phyloP scores from a whole-genome alignment of 2,797 vertebrate genomes.

The Anniella stebbinsi region DNA sequence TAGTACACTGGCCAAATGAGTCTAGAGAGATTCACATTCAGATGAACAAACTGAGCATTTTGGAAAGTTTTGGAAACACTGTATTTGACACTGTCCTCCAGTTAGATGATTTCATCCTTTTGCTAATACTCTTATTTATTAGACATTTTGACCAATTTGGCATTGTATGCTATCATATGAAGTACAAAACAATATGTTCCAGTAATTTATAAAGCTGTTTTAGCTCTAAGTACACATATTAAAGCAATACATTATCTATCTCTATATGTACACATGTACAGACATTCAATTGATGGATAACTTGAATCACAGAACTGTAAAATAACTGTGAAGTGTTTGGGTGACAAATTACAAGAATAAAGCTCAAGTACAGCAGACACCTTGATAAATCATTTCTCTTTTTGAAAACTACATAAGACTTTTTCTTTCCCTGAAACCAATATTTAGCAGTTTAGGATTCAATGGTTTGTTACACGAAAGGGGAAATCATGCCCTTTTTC shows the following conservation, averaged over 20 bases:
- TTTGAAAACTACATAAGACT: not conserved
- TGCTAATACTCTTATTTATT: not conserved
- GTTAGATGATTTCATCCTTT: not conserved
- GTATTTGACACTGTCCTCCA: not conserved
- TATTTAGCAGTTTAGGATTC: not conserved
- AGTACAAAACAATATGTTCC: not conserved
- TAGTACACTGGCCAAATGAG: not conserved
- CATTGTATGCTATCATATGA: not conserved
- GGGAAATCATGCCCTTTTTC: not conserved
- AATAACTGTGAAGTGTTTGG: not conserved
- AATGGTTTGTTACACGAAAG: not conserved
- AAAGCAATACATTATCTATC: not conserved
- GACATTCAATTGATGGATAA: not conserved
- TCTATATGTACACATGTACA: not conserved
- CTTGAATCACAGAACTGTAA: not conserved
- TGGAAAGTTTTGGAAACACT: not conserved
- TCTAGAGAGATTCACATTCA: not conserved
- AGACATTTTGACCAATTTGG: not conserved
- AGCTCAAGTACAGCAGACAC: not conserved
- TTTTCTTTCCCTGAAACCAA: too few species aligned
- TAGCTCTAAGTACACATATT: not conserved
- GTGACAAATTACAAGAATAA: slow-evolving; percentile 2
- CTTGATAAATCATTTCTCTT: not conserved
- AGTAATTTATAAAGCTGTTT: not conserved
- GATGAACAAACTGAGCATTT: not conserved